phyloP scores from a whole-genome alignment of 1,140 invertebrate genomes.

The Microplitis mediator region DNA sequence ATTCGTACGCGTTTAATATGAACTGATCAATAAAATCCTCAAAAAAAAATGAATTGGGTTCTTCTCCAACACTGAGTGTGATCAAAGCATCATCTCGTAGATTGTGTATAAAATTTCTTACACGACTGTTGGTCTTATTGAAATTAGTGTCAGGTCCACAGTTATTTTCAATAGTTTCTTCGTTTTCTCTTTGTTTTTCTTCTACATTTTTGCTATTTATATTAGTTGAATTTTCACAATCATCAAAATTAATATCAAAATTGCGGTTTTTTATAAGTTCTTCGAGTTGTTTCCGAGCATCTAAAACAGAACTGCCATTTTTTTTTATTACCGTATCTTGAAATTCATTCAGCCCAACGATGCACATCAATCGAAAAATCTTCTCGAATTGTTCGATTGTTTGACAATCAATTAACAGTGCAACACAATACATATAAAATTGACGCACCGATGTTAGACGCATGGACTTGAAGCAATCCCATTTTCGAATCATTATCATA shows the following conservation, averaged over 20 bases:
- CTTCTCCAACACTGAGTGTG: not conserved
- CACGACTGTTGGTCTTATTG: not conserved
- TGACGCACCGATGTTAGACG: not conserved
- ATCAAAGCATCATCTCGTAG: not conserved
- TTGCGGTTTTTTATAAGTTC: not conserved
- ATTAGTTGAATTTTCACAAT: too few species aligned
- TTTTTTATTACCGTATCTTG: not conserved
- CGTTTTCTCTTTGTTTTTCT: not conserved
- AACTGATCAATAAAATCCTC: not conserved
- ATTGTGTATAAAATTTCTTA: constrained; percentile 3
- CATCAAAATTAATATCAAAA: not conserved
- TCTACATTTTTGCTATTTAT: not conserved
- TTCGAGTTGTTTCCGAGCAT: not conserved
- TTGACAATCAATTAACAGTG: constrained; percentile 4
- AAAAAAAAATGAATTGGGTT: constrained; percentile 23
- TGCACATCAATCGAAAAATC: constrained; percentile 10
- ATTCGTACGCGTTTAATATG: not conserved
- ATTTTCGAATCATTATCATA: not conserved
- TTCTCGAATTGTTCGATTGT: not conserved
- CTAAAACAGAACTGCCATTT: not conserved
- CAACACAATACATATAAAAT: constrained; percentile 9
- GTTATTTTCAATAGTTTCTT: not conserved
- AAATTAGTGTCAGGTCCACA: too few species aligned
- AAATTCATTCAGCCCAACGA: constrained; percentile 3
- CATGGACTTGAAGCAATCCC: not conserved